Percentiles rank a stretch among this genome's conserved stretches.
Conservation (phyloP, 2,888 invertebrate genomes). For the Drosophila prolongata region DNA sequence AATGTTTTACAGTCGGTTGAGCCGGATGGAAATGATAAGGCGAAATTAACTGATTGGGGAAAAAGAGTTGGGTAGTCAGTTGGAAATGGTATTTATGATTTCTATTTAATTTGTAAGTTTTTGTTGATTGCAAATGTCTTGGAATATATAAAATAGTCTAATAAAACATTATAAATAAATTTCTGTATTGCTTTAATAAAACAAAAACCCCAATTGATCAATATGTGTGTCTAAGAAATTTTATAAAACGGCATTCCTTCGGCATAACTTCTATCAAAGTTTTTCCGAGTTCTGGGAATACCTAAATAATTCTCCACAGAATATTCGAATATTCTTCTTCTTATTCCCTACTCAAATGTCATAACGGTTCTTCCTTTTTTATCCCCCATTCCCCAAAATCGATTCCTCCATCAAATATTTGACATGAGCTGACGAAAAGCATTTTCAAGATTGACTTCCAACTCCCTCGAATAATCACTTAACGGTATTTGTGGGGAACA, state of each 20-base stretch:
- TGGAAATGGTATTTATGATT: background rate
- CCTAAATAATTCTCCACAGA: background rate
- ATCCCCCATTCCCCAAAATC: conserved; percentile 16
- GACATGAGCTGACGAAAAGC: conserved; percentile 41
- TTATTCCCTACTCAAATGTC: conserved; percentile 23
- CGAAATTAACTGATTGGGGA: conserved; percentile 9
- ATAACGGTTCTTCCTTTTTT: conserved; percentile 31
- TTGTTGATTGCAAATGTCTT: background rate
- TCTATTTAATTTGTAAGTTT: background rate
- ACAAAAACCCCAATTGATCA: too few species aligned
- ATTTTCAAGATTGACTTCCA: conserved; percentile 34
- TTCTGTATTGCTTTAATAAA: too few species aligned
- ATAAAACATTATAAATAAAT: too few species aligned
- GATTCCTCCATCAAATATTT: conserved; percentile 43
- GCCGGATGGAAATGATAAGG: conserved; percentile 48
- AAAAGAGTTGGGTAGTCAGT: background rate
- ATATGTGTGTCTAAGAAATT: background rate
- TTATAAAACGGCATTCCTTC: background rate
- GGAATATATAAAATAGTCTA: too few species aligned
- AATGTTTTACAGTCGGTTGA: conserved; percentile 30
- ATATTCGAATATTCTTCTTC: background rate
- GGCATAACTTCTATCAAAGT: background rate
- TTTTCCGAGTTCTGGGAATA: background rate
- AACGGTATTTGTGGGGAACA: conserved; percentile 37
- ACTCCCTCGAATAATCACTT: conserved; percentile 49